These are phyloP conservation scores for Polia nebulosa DNA, from an alignment of 2,888 invertebrate species.

Conservation along the genomic window DNA sequence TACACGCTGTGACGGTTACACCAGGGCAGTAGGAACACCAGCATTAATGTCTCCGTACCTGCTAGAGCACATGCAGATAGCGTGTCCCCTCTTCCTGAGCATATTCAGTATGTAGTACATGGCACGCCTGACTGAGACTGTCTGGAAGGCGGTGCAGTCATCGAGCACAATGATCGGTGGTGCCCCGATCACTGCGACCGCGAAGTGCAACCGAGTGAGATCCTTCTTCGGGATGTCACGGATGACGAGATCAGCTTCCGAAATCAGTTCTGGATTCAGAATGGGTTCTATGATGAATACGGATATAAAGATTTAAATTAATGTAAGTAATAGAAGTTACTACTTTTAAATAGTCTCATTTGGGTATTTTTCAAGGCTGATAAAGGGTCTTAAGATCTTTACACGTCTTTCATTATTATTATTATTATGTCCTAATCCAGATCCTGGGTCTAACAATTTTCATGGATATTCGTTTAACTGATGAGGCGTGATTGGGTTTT, in stretches of 20 bases:
- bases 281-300: not conserved
- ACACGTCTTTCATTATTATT: no score
- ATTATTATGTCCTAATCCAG: no score
- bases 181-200: slow-evolving; percentile 81
- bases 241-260: slow-evolving; percentile 57
- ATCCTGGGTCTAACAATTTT: no score
- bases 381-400: no score
- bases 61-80: slow-evolving; percentile 77
- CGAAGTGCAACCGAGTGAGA: slow-evolving; percentile 76
- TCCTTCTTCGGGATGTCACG: slow-evolving; percentile 58
- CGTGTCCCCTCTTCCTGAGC: slow-evolving; percentile 79
- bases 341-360: not conserved
- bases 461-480: no score
- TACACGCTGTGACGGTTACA: not conserved
- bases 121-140: slow-evolving; percentile 74
- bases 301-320: not conserved
- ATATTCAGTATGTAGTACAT: slow-evolving; percentile 81
- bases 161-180: slow-evolving; percentile 82
- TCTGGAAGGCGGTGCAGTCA: slow-evolving; percentile 83
- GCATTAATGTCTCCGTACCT: slow-evolving; percentile 67
- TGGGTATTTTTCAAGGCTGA: not conserved
- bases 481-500: no score
- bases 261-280: slow-evolving; percentile 66
- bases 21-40: not conserved
- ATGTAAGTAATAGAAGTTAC: not conserved